Evolutionary conservation across 2,888 invertebrate genomes (phyloP).

Genomic region (Brachycybe producta): DNA sequence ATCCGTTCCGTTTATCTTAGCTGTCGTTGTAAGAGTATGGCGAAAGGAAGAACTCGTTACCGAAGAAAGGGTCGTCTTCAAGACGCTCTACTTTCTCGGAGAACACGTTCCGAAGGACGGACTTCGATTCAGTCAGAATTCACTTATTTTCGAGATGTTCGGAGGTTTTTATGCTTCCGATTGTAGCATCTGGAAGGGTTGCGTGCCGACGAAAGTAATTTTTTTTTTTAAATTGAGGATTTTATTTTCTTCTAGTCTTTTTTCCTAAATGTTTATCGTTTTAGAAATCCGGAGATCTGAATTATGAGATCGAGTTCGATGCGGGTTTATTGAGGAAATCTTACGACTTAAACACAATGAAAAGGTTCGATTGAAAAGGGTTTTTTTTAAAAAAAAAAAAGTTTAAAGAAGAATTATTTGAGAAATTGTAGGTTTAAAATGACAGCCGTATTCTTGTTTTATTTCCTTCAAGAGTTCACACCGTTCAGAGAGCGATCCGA

Average conservation of each 20-base stretch:
- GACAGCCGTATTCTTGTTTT: too few relatives aligned
- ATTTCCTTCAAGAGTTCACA: slow-evolving; percentile 30
- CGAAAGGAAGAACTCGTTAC: not conserved
- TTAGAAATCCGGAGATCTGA: not conserved
- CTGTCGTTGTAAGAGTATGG: not conserved
- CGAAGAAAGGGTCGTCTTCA: not conserved
- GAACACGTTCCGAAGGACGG: slow-evolving; percentile 9
- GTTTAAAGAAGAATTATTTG: not conserved
- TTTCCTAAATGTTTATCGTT: too few relatives aligned
- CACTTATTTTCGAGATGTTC: slow-evolving; percentile 72
- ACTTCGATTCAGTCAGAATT: slow-evolving; percentile 39
- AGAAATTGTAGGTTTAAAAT: not conserved
- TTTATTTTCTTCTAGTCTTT: too few relatives aligned
- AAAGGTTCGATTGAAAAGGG: not conserved
- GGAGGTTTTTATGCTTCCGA: slow-evolving; percentile 64
- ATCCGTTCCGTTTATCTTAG: not conserved
- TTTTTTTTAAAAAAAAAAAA: not conserved
- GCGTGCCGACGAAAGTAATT: not conserved
- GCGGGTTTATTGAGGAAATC: not conserved
- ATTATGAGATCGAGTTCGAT: slow-evolving; percentile 1
- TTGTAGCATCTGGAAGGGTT: not conserved
- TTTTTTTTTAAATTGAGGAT: not conserved
- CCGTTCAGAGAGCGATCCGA: slow-evolving; percentile 33
- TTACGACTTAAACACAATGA: slow-evolving; percentile 2
- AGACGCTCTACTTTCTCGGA: slow-evolving; percentile 4